These are phyloP conservation scores for Sabatieria punctata DNA, from an alignment of 2,888 invertebrate species.

Conservation along the genomic window DNA sequence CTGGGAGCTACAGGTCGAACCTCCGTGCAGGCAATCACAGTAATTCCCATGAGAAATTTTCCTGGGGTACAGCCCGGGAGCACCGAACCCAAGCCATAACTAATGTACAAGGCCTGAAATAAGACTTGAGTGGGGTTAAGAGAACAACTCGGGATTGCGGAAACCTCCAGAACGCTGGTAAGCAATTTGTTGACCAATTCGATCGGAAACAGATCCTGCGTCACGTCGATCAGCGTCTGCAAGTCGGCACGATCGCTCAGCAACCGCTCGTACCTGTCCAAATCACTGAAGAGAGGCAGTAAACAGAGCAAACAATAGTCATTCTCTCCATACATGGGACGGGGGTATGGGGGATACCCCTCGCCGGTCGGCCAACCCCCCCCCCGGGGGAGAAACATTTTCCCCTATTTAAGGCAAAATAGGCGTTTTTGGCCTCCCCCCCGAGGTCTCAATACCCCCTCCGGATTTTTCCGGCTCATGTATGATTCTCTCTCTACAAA, in stretches of 20 bases:
- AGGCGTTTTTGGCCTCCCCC: no score
- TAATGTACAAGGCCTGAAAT: slow-evolving; percentile 16
- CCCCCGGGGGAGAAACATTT: no score
- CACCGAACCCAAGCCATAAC: slow-evolving; percentile 19
- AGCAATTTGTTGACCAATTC: slow-evolving; percentile 21
- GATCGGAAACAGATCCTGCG: slow-evolving; percentile 25
- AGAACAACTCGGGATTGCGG: not conserved
- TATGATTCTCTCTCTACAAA: not conserved
- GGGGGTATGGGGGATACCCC: no score
- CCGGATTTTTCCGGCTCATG: no score
- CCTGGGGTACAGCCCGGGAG: slow-evolving; percentile 23
- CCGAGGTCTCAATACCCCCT: not conserved
- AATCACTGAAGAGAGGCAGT: slow-evolving; percentile 26
- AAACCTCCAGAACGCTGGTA: slow-evolving; percentile 19
- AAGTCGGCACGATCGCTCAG: slow-evolving; percentile 20
- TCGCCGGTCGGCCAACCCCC: not conserved
- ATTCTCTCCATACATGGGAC: no score
- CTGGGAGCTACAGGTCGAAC: slow-evolving; percentile 12
- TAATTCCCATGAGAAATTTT: slow-evolving; percentile 20
- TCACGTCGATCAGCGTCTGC: slow-evolving; percentile 22
- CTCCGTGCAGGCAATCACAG: slow-evolving; percentile 18
- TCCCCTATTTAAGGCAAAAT: no score
- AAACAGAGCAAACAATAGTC: no score
- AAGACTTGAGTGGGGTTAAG: slow-evolving; percentile 1
- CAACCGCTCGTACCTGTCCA: slow-evolving; percentile 17